Conservation (phyloP, 2,797 vertebrate species). For the Ataeniobius toweri region DNA sequence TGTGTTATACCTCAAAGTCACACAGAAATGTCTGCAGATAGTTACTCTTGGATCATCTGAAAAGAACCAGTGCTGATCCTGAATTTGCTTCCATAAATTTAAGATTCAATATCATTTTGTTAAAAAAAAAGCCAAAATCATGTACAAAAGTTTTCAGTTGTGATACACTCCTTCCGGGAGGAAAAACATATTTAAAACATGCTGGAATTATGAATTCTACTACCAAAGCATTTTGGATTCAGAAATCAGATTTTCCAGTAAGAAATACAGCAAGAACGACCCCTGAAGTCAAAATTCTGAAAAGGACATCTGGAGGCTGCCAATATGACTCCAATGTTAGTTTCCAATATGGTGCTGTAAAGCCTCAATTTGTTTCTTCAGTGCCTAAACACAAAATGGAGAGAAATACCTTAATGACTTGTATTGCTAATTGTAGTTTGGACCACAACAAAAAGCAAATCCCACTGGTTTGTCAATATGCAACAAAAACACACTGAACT, state of each 20-base stretch:
- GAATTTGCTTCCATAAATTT: conserved; percentile 9
- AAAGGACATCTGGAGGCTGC: neutral
- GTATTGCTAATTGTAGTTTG: neutral
- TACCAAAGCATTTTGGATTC: neutral
- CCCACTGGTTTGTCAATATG: no score
- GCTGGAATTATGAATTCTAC: neutral
- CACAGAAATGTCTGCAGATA: conserved; percentile 16
- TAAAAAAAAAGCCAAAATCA: neutral
- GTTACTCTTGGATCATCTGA: neutral
- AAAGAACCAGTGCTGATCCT: neutral
- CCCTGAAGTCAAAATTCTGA: neutral
- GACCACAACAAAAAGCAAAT: neutral
- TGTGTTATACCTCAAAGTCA: conserved; percentile 37
- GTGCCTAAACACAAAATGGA: neutral
- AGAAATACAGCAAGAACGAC: neutral
- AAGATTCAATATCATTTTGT: neutral
- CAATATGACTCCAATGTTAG: neutral
- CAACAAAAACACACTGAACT: neutral
- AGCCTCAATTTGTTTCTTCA: neutral
- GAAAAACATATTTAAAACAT: neutral
- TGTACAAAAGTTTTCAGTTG: neutral
- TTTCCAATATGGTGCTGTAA: neutral
- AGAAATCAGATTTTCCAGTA: neutral
- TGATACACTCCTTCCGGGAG: neutral
- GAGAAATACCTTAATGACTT: neutral